Conservation (phyloP, 92 coral and sea anemone genomes). For the Phenganax stokvisi region DNA sequence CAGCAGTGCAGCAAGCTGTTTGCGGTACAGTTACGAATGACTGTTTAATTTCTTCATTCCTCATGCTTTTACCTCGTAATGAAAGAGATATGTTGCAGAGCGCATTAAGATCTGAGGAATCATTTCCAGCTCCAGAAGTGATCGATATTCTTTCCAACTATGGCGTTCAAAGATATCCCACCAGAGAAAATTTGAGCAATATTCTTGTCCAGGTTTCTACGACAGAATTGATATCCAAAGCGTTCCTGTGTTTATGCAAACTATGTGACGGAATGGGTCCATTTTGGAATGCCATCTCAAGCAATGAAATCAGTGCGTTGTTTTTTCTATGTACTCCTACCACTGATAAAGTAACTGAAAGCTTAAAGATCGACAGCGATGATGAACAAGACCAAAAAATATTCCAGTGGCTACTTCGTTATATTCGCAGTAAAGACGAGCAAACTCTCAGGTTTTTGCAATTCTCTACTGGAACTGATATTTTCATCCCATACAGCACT, state of each 20-base stretch:
- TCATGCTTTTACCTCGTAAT: conserved; percentile 43
- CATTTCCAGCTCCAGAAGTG: conserved; percentile 25
- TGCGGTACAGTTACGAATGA: conserved; percentile 49
- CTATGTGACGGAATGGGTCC: too few species aligned
- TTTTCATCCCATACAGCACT: conserved; percentile 26
- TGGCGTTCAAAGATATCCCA: conserved; percentile 42
- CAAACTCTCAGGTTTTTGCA: conserved; percentile 37
- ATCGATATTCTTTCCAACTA: conserved; percentile 50
- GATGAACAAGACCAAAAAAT: neutral
- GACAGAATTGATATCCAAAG: too few species aligned
- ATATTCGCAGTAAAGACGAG: conserved; percentile 19
- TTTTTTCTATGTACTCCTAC: too few species aligned
- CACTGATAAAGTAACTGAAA: too few species aligned
- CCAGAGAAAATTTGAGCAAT: conserved; percentile 32
- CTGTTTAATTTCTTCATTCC: conserved; percentile 45
- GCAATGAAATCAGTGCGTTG: too few species aligned
- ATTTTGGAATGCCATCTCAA: too few species aligned
- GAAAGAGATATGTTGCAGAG: conserved; percentile 42
- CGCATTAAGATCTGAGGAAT: too few species aligned
- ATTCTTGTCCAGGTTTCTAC: conserved; percentile 21
- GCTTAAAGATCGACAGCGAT: neutral
- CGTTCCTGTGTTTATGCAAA: too few species aligned
- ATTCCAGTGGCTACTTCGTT: conserved; percentile 38
- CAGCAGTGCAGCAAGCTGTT: conserved; percentile 50
- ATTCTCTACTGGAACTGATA: conserved; percentile 45